Conservation (phyloP, 2,113 vertebrate species). For the Ceyx margarethae region DNA sequence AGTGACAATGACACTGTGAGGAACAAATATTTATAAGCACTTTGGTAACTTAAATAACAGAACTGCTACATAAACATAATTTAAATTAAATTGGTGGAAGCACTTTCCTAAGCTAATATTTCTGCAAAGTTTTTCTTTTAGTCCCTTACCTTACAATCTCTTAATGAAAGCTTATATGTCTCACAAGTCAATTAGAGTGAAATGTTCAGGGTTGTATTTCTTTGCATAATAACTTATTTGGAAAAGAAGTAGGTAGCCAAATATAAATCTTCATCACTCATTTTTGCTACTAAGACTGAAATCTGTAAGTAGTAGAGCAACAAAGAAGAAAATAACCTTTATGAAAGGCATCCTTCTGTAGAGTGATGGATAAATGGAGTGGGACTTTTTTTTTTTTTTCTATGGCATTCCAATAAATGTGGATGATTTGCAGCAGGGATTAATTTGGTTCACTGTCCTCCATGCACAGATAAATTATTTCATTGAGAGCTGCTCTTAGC, state of each 20-base stretch:
- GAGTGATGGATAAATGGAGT: constrained; percentile 14
- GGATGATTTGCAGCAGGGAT: constrained; percentile 29
- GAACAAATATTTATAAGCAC: background rate
- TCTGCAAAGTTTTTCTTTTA: background rate
- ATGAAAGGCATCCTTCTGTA: constrained; percentile 39
- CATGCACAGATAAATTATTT: constrained; percentile 28
- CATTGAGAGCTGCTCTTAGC: constrained; percentile 23
- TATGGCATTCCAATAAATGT: background rate
- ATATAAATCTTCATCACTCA: background rate
- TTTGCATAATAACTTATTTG: background rate
- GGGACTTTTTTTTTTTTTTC: background rate
- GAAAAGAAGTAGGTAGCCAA: background rate
- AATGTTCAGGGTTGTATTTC: background rate
- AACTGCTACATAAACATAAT: background rate
- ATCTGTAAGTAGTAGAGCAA: constrained; percentile 38
- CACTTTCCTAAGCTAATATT: background rate
- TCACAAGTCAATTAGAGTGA: background rate
- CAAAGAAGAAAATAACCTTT: constrained; percentile 64
- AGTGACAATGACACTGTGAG: background rate
- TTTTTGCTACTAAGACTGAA: background rate
- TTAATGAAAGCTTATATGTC: background rate
- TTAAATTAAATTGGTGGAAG: background rate
- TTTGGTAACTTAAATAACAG: background rate
- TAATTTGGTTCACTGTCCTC: constrained; percentile 45
- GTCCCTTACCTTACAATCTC: background rate